Evolutionary conservation across 2,797 vertebrate genomes (phyloP), one percentile per base, ranked within the genome.

Genomic region (Alauda arvensis): DNA sequence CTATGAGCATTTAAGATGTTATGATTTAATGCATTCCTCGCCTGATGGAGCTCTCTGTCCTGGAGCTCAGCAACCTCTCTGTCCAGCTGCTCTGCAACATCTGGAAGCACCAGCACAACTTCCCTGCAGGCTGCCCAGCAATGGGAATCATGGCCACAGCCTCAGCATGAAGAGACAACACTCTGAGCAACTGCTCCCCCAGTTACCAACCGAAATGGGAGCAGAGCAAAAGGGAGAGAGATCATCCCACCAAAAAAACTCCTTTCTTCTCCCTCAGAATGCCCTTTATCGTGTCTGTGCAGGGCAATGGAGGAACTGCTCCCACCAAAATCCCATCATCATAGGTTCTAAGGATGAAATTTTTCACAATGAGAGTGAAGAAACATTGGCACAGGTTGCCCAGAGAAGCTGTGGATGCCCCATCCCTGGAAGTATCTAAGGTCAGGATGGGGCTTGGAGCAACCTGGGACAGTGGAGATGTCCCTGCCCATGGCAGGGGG

Each of bases 1-100:
- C 8, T 1, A 9, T 1, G 42, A 81, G 45, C 1, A 0, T 37
- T 72, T 37, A 19, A 51, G 18, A 23, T 1, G 6, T 9, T 31
- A 1, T 2, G 12, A 37, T 33, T 72, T 63, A 88, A 89, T 13
- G 3, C 4, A 1, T 60, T 62, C 37, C 51, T 56, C 1, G 18
- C 43, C 16, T 59, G 17, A 9, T 0, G 16, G 59, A 42, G 21
- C 57, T 39, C 7, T 0, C 24, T 74, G 12, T 43, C 43, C 72
- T 37, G 18, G 10, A 2, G 28, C 40, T 18, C 39, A 55, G 25
- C 20, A 46, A 5, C 23, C 17, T 43, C 40, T 12, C 20, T 31
- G 43, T 20, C 24, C n/a, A 78, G 12, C 25, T 34, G 29, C 40
- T 7, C 2, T 13, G 23, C 34, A 52, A 59, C 8, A 3, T 20